Evolutionary conservation across 2,888 invertebrate genomes (phyloP).

Genomic region (Tetramorium bicarinatum): DNA sequence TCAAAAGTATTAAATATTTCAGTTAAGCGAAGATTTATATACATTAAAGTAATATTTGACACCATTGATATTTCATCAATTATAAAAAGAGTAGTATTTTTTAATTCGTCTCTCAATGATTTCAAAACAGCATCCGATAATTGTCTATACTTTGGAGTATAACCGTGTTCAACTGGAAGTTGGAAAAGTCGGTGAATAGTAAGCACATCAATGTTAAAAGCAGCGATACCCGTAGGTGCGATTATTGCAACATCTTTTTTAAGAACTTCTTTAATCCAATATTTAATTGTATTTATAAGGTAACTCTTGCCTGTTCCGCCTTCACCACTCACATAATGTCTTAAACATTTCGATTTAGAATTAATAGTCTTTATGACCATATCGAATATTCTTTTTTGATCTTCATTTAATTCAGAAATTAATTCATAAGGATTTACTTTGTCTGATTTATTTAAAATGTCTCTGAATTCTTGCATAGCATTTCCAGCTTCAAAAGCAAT

Average conservation of each 20-base stretch:
- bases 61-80: conserved; percentile 4
- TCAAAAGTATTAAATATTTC: conserved; percentile 79
- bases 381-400: too few relatives aligned
- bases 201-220: neutral
- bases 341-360: too few relatives aligned
- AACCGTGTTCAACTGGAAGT: neutral
- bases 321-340: too few relatives aligned
- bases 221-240: neutral
- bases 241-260: neutral
- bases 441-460: neutral
- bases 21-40: conserved; percentile 72
- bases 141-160: neutral
- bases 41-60: conserved; percentile 59
- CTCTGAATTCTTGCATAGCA: conserved; percentile 8
- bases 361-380: too few relatives aligned
- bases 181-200: neutral
- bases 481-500: neutral
- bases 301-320: neutral
- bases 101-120: neutral
- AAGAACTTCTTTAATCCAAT: neutral
- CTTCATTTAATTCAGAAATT: too few relatives aligned
- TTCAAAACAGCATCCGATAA: neutral
- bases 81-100: neutral
- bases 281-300: neutral
- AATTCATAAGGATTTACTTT: neutral